phyloP scores from a whole-genome alignment of 2,113 vertebrate genomes.

The Petaurus breviceps region DNA sequence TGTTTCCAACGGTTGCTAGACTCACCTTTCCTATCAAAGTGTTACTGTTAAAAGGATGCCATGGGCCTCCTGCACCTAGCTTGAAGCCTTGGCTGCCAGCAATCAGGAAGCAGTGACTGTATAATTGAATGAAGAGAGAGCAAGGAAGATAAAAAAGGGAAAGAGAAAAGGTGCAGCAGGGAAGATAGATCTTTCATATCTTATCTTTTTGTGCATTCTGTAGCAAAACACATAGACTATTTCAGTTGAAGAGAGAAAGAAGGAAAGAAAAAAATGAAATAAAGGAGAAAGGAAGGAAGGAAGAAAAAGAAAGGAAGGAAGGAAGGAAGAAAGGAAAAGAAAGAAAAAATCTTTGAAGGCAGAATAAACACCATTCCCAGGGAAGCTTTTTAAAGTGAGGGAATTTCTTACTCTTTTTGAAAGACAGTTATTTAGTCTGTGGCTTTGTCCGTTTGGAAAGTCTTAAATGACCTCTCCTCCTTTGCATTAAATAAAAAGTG shows the following conservation, averaged over 20 bases:
- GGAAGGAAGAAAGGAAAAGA: not conserved
- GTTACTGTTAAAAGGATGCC: not conserved
- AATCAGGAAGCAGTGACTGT: constrained; percentile 3
- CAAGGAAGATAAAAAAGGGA: constrained; percentile 63
- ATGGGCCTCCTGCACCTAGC: not conserved
- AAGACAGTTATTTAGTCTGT: not conserved
- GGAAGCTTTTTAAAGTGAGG: constrained; percentile 44
- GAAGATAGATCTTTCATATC: constrained; percentile 64
- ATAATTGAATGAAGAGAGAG: constrained; percentile 60
- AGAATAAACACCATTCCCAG: constrained; percentile 19
- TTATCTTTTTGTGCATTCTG: constrained; percentile 70
- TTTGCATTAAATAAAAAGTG: constrained; percentile 49
- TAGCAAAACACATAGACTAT: constrained; percentile 6
- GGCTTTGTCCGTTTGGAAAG: constrained; percentile 53
- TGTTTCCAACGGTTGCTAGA: constrained; percentile 18
- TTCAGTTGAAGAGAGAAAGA: not conserved
- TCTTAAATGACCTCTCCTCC: constrained; percentile 24
- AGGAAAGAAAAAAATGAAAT: not conserved
- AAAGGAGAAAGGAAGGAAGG: not conserved
- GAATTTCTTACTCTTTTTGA: not conserved
- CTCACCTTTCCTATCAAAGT: constrained; percentile 49
- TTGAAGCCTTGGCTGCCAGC: constrained; percentile 12
- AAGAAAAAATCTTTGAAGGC: constrained; percentile 38
- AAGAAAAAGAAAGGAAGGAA: not conserved
- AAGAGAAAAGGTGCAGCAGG: constrained; percentile 11